Evolutionary conservation across 1,140 invertebrate species (phyloP).

Genomic region (Nephotettix cincticeps): DNA sequence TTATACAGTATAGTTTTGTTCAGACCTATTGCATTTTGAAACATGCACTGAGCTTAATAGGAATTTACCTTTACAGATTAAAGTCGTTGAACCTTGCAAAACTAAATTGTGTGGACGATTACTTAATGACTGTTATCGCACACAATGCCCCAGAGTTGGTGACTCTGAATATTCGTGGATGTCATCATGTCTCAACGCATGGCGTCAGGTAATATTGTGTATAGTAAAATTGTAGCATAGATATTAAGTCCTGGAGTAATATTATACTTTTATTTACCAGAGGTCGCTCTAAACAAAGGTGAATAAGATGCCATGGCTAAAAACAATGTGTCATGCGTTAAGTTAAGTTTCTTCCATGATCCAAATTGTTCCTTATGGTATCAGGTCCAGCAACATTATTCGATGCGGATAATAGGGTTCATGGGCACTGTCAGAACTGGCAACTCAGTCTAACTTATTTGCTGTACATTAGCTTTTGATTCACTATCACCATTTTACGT

Average conservation of each 20-base stretch:
- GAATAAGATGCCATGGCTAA: neutral
- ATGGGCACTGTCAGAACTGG: too few relatives aligned
- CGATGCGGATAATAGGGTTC: too few relatives aligned
- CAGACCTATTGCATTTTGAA: too few relatives aligned
- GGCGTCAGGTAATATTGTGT: constrained; percentile 23
- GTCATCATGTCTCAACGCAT: constrained; percentile 4
- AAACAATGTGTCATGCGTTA: neutral
- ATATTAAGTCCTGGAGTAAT: neutral
- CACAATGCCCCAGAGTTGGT: neutral
- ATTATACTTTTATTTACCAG: neutral
- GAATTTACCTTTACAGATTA: constrained; percentile 8
- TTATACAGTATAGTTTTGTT: too few relatives aligned
- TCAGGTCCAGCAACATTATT: too few relatives aligned
- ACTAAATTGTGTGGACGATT: constrained; percentile 3
- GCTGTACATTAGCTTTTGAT: too few relatives aligned
- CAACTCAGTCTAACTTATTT: too few relatives aligned
- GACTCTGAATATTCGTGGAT: constrained; percentile 6
- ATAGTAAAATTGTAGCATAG: neutral
- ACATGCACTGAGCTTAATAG: too few relatives aligned
- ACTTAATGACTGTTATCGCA: neutral
- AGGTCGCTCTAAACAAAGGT: neutral
- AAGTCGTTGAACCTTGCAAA: constrained; percentile 6
- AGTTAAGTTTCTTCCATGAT: neutral
- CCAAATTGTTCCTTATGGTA: neutral
- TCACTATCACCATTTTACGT: too few relatives aligned